Conservation (phyloP, 2,797 vertebrate genomes). For the Urophycis tenuis region DNA sequence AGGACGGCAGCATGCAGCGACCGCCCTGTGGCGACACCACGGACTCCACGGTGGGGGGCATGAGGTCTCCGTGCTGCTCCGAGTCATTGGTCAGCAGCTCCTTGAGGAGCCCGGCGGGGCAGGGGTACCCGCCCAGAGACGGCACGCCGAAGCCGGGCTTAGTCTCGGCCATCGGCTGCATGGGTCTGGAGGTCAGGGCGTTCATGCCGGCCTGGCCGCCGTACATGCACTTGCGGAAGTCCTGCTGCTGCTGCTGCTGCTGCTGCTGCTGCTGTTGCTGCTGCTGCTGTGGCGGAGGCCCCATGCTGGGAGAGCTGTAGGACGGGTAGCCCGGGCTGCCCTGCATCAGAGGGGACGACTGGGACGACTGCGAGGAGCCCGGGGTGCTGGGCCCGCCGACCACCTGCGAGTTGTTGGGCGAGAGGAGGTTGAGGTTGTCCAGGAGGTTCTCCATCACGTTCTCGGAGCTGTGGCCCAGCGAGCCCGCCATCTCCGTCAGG, state of each 20-base stretch:
- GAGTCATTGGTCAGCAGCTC: slow-evolving; percentile 94
- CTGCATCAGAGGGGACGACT: slow-evolving; percentile 77
- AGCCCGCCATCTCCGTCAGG: slow-evolving; percentile 91
- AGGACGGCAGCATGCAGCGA: slow-evolving; percentile 70
- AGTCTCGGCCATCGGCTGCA: slow-evolving; percentile 84
- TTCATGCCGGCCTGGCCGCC: slow-evolving; percentile 82
- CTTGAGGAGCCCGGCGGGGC: slow-evolving; percentile 87
- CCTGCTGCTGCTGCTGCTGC: slow-evolving; percentile 74
- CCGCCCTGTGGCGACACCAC: slow-evolving; percentile 79
- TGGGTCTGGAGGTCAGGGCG: slow-evolving; percentile 78
- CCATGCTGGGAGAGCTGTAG: slow-evolving; percentile 82
- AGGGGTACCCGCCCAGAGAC: slow-evolving; percentile 78
- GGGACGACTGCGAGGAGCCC: slow-evolving; percentile 87
- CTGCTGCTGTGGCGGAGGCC: slow-evolving; percentile 47
- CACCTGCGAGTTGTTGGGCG: slow-evolving; percentile 82
- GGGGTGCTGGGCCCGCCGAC: slow-evolving; percentile 75
- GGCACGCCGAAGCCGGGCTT: slow-evolving; percentile 78
- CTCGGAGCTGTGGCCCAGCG: slow-evolving; percentile 76
- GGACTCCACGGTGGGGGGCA: slow-evolving; percentile 82
- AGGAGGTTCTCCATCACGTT: slow-evolving; percentile 96
- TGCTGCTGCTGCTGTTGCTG: neutral
- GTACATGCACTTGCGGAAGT: slow-evolving; percentile 90
- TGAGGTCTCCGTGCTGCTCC: slow-evolving; percentile 79
- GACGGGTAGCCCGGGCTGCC: slow-evolving; percentile 83
- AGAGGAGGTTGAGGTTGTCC: slow-evolving; percentile 96